Percentiles rank a stretch among this genome's conserved stretches.
Evolutionary conservation across 1,140 invertebrate genomes (phyloP).

Genomic region (Brachionus angularis): DNA sequence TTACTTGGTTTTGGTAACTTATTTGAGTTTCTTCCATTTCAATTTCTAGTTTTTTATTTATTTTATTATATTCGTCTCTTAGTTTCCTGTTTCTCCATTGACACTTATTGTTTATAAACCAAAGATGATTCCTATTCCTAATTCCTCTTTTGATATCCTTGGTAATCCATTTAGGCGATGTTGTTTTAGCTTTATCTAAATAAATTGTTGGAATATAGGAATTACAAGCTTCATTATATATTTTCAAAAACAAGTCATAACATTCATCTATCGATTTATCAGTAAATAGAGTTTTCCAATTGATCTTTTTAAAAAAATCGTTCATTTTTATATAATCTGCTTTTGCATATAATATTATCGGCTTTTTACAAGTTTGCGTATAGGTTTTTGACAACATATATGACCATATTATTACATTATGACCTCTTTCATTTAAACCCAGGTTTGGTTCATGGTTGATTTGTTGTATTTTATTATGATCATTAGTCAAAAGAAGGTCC

Average conservation of each 20-base stretch:
- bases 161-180: background rate
- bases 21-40: background rate
- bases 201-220: background rate
- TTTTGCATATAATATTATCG: too few species aligned
- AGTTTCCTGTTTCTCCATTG: background rate
- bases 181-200: background rate
- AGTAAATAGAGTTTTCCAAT: too few species aligned
- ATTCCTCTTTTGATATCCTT: background rate
- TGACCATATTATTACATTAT: too few species aligned
- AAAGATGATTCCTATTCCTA: background rate
- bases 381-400: too few species aligned
- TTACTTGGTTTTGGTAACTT: background rate
- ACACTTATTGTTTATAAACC: background rate
- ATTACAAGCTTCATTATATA: background rate
- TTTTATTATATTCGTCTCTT: background rate
- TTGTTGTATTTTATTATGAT: too few species aligned
- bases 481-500: too few species aligned
- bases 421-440: too few species aligned
- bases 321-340: too few species aligned
- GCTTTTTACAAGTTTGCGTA: too few species aligned
- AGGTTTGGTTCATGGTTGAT: too few species aligned
- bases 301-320: too few species aligned
- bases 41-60: background rate
- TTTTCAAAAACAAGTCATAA: background rate
- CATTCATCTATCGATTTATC: conserved; percentile 8